These are phyloP conservation scores for Linnaemya vulpina DNA, from an alignment of 2,888 invertebrate species.

Conservation along the genomic window DNA sequence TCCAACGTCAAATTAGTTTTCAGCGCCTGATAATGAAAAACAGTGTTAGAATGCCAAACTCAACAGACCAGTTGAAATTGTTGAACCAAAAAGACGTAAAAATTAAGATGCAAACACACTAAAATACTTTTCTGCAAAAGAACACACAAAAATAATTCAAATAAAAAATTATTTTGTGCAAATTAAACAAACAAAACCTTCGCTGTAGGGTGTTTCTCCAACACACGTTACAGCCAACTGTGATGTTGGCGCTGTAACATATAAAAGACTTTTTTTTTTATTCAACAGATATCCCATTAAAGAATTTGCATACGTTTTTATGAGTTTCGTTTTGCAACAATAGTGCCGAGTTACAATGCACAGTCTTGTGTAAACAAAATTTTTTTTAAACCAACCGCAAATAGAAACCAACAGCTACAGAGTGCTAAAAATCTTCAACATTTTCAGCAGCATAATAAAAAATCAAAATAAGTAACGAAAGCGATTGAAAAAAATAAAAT, in stretches of 20 bases:
- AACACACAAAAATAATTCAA: not conserved
- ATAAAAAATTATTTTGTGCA: constrained; percentile 25
- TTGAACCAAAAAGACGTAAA: not conserved
- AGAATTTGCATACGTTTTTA: constrained; percentile 59
- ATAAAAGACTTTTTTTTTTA: not conserved
- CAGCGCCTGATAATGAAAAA: constrained; percentile 48
- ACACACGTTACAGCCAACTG: too few species aligned
- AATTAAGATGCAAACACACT: not conserved
- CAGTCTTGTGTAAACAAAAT: not conserved
- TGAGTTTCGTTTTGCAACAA: constrained; percentile 32
- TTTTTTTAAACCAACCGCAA: constrained; percentile 34
- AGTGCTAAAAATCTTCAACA: constrained; percentile 54
- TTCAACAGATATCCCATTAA: constrained; percentile 13
- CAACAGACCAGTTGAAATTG: not conserved
- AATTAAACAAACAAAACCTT: constrained; percentile 43
- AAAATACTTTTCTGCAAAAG: not conserved
- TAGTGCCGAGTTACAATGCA: constrained; percentile 19
- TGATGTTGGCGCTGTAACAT: not conserved
- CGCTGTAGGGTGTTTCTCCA: not conserved
- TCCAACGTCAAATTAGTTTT: constrained; percentile 55
- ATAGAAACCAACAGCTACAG: constrained; percentile 40
- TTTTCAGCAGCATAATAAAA: not conserved
- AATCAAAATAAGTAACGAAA: not conserved
- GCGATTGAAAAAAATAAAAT: not conserved
- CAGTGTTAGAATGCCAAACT: constrained; percentile 2